Evolutionary conservation across 1,140 invertebrate genomes (phyloP), one percentile per base, ranked within the genome.

Genomic region (Halesus radiatus): DNA sequence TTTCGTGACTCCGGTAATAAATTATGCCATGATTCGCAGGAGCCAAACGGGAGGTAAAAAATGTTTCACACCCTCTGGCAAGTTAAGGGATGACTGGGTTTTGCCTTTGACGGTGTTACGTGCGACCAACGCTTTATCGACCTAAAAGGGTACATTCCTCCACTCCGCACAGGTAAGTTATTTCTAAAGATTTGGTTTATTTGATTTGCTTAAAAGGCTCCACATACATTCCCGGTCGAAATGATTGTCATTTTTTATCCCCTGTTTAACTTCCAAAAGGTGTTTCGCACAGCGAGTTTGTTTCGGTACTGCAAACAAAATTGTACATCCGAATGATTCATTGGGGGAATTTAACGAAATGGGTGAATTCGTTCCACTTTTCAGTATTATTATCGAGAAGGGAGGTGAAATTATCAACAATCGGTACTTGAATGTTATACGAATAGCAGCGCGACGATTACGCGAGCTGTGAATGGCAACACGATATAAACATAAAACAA

Each of bases 11-110:
- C 32, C 45, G 29, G 76, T 62, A 37, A 60, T 81, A 81, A 81
- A 81, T 81, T 78, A 81, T 45, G 70, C 62, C 62, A 78, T 76
- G 80, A 81, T 78, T 79, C 80, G 60, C 45, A 52, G 60, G 68
- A 37, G 62, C 18, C 50, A 50, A 60, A 74, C 53, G 66, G 20
- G 37, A 70, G 66, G 66, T 70, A 70, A 74, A 74, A 74, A 54
- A 74, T 74, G 53, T 56, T 74, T 74, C 53, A 54, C 70, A 74
- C 70, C 53, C 50, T 70, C 29, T 53, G 13, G 70, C 52, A 56
- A 45, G 37, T 45, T n/a, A 45, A 74, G 53, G 70, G 70, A 74
- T 56, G 70, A 74, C 50, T 74, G 52, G 70, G 70, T 74, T 74
- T 64, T 74, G 50, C 70, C 53, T 74, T 74, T 56, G 70, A 74